Conservation (phyloP, 2,113 vertebrate genomes). For the Tragulus kanchil region DNA sequence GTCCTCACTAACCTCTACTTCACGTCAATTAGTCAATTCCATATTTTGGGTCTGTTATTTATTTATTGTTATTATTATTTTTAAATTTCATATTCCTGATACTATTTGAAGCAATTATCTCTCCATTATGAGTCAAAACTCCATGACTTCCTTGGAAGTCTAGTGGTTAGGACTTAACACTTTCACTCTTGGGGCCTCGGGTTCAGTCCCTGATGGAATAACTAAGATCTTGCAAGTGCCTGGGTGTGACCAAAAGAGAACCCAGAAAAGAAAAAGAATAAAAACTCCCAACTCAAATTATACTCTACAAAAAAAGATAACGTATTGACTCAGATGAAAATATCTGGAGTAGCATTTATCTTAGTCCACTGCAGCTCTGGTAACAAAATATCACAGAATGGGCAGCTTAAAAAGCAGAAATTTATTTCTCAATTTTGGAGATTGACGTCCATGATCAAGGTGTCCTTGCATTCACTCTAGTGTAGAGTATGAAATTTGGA, state of each 20-base stretch:
- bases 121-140: background rate
- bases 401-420: background rate
- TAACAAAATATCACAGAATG: background rate
- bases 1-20: background rate
- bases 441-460: background rate
- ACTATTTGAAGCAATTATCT: background rate
- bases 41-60: slow-evolving; percentile 1
- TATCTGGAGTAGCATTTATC: background rate
- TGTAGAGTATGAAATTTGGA: background rate
- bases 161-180: no score
- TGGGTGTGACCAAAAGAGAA: no score
- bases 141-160: background rate
- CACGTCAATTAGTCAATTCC: background rate
- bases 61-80: background rate
- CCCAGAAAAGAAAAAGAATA: background rate
- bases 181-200: no score
- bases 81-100: background rate
- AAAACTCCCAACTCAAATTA: background rate
- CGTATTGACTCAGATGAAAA: background rate
- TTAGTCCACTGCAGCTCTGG: background rate
- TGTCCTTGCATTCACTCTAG: background rate
- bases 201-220: no score
- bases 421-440: slow-evolving; percentile 6
- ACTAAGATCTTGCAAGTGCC: no score
- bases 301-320: background rate